phyloP scores from a whole-genome alignment of 2,797 vertebrate species.

The Diglossa cyanea region DNA sequence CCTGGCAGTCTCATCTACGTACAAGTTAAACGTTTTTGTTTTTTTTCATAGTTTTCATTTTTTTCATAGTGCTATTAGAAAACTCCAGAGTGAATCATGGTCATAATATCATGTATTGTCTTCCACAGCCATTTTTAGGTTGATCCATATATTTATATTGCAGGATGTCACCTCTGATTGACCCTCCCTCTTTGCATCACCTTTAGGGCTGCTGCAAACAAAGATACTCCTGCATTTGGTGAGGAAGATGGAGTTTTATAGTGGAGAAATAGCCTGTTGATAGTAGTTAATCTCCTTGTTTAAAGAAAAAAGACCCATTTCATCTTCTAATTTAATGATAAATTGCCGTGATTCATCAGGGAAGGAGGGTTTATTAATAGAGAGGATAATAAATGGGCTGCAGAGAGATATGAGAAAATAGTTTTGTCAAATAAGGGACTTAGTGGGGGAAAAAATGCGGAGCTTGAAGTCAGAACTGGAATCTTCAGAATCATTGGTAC shows the following conservation, averaged over 20 bases:
- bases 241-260: slow-evolving; percentile 37
- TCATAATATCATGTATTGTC: not conserved
- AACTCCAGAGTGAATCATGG: not conserved
- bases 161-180: not conserved
- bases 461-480: not conserved
- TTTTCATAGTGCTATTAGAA: not conserved
- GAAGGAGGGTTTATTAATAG: slow-evolving; percentile 39
- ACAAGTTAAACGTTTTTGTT: not conserved
- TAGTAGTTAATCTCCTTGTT: slow-evolving; percentile 47
- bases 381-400: not conserved
- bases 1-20: not conserved
- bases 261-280: slow-evolving; percentile 43
- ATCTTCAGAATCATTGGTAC: not conserved
- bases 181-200: not conserved
- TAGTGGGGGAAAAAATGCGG: not conserved
- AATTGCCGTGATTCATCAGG: slow-evolving; percentile 44
- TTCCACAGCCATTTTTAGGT: not conserved
- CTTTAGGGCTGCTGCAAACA: not conserved
- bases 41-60: not conserved
- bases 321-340: slow-evolving; percentile 58
- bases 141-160: not conserved
- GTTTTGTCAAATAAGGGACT: slow-evolving; percentile 10
- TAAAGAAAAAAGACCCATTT: slow-evolving; percentile 25
- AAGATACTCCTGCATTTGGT: not conserved
- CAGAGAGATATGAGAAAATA: slow-evolving; percentile 16